Percentiles rank a stretch among this genome's conserved stretches.
phyloP scores from a whole-genome alignment of 2,797 vertebrate genomes.

The Manis javanica region DNA sequence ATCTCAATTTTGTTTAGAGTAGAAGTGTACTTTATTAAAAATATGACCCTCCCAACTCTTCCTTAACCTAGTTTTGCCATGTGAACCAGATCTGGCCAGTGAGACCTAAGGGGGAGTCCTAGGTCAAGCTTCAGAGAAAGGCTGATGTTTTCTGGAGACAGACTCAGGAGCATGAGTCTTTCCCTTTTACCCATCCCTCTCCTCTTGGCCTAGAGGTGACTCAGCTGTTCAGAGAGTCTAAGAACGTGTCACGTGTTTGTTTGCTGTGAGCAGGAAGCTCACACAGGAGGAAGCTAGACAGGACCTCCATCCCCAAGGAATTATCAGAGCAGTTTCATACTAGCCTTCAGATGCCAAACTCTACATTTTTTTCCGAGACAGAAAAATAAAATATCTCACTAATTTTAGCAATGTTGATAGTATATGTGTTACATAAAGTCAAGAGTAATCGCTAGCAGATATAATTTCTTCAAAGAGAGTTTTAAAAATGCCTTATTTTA shows the following conservation, averaged over 20 bases:
- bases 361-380: not conserved
- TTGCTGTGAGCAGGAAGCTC: not conserved
- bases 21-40: not conserved
- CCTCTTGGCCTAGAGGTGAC: not conserved
- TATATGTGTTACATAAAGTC: not conserved
- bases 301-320: not conserved
- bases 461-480: not conserved
- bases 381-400: not conserved
- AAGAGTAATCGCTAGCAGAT: not conserved
- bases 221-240: not conserved
- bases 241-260: not conserved
- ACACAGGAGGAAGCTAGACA: not conserved
- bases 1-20: not conserved
- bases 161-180: not conserved
- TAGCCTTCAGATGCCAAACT: not conserved
- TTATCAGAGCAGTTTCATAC: not conserved
- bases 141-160: not conserved
- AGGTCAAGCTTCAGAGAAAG: not conserved
- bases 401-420: not conserved
- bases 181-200: not conserved
- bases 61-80: not conserved
- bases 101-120: not conserved
- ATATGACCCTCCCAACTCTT: not conserved
- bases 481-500: not conserved
- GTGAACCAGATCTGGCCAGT: not conserved